These are phyloP conservation scores for Holocentrus rufus DNA, from an alignment of 2,797 vertebrate genomes.

Conservation along the genomic window DNA sequence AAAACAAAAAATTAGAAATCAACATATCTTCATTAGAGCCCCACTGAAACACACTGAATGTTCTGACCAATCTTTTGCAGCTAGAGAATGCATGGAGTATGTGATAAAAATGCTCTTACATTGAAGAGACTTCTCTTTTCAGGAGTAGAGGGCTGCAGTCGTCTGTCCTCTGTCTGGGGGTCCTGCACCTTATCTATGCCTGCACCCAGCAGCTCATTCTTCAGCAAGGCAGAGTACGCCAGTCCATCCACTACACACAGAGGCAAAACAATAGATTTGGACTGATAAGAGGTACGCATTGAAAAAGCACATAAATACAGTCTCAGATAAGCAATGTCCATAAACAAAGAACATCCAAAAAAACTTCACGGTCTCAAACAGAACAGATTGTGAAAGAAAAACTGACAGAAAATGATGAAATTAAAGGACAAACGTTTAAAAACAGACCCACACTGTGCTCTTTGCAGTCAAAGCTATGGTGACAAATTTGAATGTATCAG, in stretches of 20 bases:
- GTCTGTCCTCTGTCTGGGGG: slow-evolving; percentile 91
- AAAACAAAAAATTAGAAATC: slow-evolving; percentile 5
- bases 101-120: slow-evolving; percentile 70
- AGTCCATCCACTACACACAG: slow-evolving; percentile 83
- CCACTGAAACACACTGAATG: slow-evolving; percentile 7
- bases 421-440: no score
- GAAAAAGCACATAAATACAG: not conserved
- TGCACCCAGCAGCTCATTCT: slow-evolving; percentile 92
- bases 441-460: no score
- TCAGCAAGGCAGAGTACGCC: slow-evolving; percentile 94
- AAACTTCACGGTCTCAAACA: no score
- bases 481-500: no score
- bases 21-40: not conserved
- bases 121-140: slow-evolving; percentile 92
- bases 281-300: not conserved
- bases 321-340: not conserved
- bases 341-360: not conserved
- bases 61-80: not conserved
- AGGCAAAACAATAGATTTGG: not conserved
- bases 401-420: no score
- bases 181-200: slow-evolving; percentile 95
- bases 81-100: not conserved
- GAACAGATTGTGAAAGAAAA: no score
- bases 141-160: slow-evolving; percentile 90
- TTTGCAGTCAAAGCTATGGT: no score